phyloP scores from a whole-genome alignment of 2,888 invertebrate species.

The Halictus quadricinctus region DNA sequence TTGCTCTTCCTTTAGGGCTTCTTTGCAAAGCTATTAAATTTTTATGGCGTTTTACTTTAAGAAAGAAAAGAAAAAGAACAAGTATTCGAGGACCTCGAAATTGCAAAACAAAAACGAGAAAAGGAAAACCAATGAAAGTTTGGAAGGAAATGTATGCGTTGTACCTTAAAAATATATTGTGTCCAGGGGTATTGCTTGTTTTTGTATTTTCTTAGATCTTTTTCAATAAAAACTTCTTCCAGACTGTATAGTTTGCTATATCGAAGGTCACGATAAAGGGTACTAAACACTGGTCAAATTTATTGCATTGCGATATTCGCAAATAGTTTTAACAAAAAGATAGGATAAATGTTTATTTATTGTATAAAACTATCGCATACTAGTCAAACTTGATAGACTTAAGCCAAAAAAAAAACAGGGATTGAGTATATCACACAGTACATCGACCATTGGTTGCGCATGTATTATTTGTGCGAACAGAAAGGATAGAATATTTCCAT shows the following conservation, averaged over 20 bases:
- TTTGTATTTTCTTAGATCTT: conserved; percentile 28
- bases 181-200: not conserved
- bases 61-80: not conserved
- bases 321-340: conserved; percentile 44
- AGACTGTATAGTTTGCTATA: conserved; percentile 35
- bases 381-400: conserved; percentile 78
- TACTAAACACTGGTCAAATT: conserved; percentile 60
- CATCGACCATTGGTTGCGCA: conserved; percentile 66
- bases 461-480: conserved; percentile 56
- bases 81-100: conserved; percentile 2
- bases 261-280: conserved; percentile 49
- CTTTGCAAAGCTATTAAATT: conserved; percentile 25
- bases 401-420: conserved; percentile 76
- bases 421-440: conserved; percentile 74
- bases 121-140: conserved; percentile 22
- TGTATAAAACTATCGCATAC: conserved; percentile 69
- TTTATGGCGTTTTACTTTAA: conserved; percentile 39
- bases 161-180: conserved; percentile 19
- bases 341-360: conserved; percentile 66
- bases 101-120: not conserved
- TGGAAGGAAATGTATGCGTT: conserved; percentile 26
- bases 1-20: conserved; percentile 60
- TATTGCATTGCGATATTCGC: conserved; percentile 53
- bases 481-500: conserved; percentile 75
- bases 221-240: conserved; percentile 45